These are phyloP conservation scores for Macrophya annulata DNA, from an alignment of 2,888 invertebrate species.

Conservation along the genomic window DNA sequence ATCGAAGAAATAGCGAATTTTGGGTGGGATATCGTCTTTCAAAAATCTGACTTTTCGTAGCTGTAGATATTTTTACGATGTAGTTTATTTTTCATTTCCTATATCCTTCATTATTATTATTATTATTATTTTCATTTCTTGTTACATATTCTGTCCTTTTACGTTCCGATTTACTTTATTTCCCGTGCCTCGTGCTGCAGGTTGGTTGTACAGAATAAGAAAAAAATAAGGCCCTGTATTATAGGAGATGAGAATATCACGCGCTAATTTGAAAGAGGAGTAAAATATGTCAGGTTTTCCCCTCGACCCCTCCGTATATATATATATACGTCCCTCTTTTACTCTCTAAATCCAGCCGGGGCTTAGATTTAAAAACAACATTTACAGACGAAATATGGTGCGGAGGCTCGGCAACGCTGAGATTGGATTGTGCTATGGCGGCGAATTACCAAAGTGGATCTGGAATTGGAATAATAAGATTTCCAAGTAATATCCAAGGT, in stretches of 20 bases:
- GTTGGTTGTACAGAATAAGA: neutral
- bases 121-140: no score
- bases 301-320: neutral
- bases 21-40: neutral
- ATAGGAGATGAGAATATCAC: neutral
- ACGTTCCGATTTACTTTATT: neutral
- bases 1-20: no score
- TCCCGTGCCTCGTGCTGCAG: neutral
- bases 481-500: conserved; percentile 57
- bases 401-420: conserved; percentile 46
- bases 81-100: neutral
- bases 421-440: conserved; percentile 60
- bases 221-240: neutral
- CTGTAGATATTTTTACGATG: neutral
- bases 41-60: neutral
- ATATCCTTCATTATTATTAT: no score
- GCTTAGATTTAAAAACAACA: conserved; percentile 61
- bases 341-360: conserved; percentile 39
- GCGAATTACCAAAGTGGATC: conserved; percentile 54
- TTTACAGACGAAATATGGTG: conserved; percentile 61
- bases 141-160: neutral
- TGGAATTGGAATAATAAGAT: conserved; percentile 60
- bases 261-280: conserved; percentile 33
- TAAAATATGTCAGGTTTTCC: conserved; percentile 2
- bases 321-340: neutral